These are phyloP conservation scores for Holotrichia oblita DNA, from an alignment of 1,140 invertebrate species.

Conservation along the genomic window DNA sequence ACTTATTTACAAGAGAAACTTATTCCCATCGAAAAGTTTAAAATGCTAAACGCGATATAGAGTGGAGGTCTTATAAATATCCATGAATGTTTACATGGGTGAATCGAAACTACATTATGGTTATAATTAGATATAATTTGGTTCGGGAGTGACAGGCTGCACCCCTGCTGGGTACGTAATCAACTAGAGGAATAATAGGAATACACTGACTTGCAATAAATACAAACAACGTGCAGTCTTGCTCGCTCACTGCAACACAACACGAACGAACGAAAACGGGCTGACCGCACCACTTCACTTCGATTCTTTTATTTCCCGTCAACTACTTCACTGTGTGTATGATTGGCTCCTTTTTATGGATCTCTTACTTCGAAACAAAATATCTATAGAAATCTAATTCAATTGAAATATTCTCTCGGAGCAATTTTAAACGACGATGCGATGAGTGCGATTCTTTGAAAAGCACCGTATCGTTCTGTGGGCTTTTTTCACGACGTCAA, in stretches of 20 bases:
- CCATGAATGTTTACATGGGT: constrained; percentile 43
- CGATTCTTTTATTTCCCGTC: constrained; percentile 37
- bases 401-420: constrained; percentile 37
- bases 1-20: constrained; percentile 28
- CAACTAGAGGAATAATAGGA: constrained; percentile 58
- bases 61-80: constrained; percentile 39
- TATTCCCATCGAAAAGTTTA: constrained; percentile 10
- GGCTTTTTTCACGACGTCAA: constrained; percentile 1
- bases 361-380: constrained; percentile 40
- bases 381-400: constrained; percentile 30
- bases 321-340: constrained; percentile 13
- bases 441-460: constrained; percentile 35
- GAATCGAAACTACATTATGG: constrained; percentile 44
- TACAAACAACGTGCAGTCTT: constrained; percentile 53
- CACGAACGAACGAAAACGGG: constrained; percentile 26
- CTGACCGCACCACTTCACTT: constrained; percentile 27
- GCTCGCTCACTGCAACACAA: constrained; percentile 42
- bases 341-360: constrained; percentile 30
- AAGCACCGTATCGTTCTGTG: neutral
- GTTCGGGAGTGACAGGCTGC: constrained; percentile 57
- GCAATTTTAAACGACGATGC: constrained; percentile 22
- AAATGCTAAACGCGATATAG: constrained; percentile 24
- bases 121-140: constrained; percentile 57
- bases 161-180: constrained; percentile 59
- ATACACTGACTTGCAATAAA: constrained; percentile 60